Base-by-base conservation (phyloP, 2,888 invertebrate species). In the Sclerodermus sp. region DNA sequence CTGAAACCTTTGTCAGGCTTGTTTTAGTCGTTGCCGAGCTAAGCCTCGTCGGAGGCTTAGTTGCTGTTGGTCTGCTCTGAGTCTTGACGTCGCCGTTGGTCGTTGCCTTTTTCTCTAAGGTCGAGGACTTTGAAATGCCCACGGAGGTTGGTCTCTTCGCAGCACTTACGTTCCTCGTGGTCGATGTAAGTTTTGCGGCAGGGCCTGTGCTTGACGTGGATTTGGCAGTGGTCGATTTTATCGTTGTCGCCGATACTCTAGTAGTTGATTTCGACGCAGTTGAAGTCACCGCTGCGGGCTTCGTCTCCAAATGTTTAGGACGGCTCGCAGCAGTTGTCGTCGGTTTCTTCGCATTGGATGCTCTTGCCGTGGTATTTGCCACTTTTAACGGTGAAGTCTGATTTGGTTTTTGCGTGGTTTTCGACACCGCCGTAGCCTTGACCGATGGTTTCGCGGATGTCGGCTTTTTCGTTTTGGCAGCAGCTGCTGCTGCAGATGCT, bases 71-170 rank as follows among this genome's bases (percentile, higher is more conserved):
- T 49, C 58, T 70, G 10, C 62, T 59, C 2, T 64, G 51, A 6
- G 74, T 71, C 66, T 83, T 83, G 1, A 74, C 78, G 43, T 85
- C 85, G 10, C 85, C 85, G 64, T 85, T 86, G 1, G 81, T 67
- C 8, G 82, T 70, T 0, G 84, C 80, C 67, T 84, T 84, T 67
- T 80, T 84, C 18, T 83, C 83, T 0, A 68, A 64, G 30, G 69
- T 68, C 10, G 56, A 50, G 9, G 66, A 53, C 38, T 64, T 58
- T 4, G 60, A 41, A 8, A 45, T 34, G 6, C 30, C 10, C 10
- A 10, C 30, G 10, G 10, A 6, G 30, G 30, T 30, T 30, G 30
- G 10, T 30, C 10, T 13, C 4, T 34, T 34, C 4, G 13, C 32
- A 18, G 14, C 13, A 16, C 23, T 6, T 36, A 16, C 39, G 49